Percentiles rank a stretch among this genome's conserved stretches.
phyloP scores from a whole-genome alignment of 2,888 invertebrate species.

The Neria commutata region DNA sequence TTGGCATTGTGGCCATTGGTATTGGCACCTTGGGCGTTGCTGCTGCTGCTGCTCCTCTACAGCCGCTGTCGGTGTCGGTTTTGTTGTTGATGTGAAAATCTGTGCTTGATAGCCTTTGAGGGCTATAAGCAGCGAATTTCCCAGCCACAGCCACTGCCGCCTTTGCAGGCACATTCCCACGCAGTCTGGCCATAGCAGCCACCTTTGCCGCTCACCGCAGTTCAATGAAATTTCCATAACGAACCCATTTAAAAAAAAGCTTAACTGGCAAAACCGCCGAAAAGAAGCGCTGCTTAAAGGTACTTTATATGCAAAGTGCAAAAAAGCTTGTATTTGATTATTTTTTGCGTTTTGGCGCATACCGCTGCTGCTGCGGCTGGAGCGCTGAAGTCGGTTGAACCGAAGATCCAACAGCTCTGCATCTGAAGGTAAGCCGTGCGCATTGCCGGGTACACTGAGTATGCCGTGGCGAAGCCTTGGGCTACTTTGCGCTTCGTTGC shows the following conservation, averaged over 20 bases:
- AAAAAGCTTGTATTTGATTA: conserved; percentile 32
- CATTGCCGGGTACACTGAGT: conserved; percentile 1
- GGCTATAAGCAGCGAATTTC: conserved; percentile 20
- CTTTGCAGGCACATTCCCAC: not conserved
- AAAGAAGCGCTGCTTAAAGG: conserved; percentile 42
- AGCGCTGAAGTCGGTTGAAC: not conserved
- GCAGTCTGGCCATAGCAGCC: conserved; percentile 6
- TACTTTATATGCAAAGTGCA: conserved; percentile 58
- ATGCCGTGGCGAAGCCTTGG: conserved; percentile 3
- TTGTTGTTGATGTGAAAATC: conserved; percentile 40
- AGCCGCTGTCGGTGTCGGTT: conserved; percentile 3
- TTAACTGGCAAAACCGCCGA: conserved; percentile 33
- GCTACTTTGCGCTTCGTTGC: conserved; percentile 39
- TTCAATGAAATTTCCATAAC: conserved; percentile 53
- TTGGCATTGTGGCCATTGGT: not conserved
- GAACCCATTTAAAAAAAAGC: conserved; percentile 42
- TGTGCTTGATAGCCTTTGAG: conserved; percentile 45
- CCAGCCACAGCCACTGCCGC: not conserved
- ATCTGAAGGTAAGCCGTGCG: conserved; percentile 32
- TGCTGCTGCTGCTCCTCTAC: not conserved
- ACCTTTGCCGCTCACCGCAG: conserved; percentile 31
- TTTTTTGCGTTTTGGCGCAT: conserved; percentile 6
- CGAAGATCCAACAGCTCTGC: conserved; percentile 10
- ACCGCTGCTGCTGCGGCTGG: not conserved
- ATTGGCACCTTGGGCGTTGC: not conserved